Percentiles rank a stretch among this genome's conserved stretches.
phyloP scores from a whole-genome alignment of 2,797 vertebrate genomes.

The Centroberyx gerrardi region DNA sequence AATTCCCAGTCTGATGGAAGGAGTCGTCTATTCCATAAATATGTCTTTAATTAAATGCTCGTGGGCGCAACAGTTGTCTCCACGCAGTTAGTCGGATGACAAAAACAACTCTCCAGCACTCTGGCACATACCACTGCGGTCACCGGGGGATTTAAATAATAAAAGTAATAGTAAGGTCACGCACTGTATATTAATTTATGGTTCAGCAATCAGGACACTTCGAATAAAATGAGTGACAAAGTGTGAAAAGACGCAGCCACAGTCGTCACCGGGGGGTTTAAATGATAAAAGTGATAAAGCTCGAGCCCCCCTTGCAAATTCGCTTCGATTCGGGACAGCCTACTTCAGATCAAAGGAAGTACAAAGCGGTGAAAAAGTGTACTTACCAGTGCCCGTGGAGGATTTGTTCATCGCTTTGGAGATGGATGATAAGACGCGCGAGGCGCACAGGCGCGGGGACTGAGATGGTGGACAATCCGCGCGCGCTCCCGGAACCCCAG shows the following conservation, averaged over 20 bases:
- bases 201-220: neutral
- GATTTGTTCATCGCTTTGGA: slow-evolving; percentile 55
- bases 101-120: slow-evolving; percentile 13
- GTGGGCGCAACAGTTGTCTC: slow-evolving; percentile 56
- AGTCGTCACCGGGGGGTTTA: neutral
- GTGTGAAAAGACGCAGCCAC: neutral
- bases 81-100: slow-evolving; percentile 41
- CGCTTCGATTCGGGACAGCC: no score
- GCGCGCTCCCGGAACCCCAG: slow-evolving; percentile 80
- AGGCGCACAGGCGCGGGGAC: slow-evolving; percentile 51
- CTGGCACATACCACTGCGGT: neutral
- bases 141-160: neutral
- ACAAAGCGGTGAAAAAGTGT: slow-evolving; percentile 3
- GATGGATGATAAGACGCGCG: slow-evolving; percentile 66
- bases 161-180: neutral
- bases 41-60: slow-evolving; percentile 49
- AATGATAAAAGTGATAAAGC: neutral
- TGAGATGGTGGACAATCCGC: slow-evolving; percentile 85
- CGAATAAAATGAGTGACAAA: neutral
- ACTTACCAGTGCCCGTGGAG: slow-evolving; percentile 74
- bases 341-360: slow-evolving; percentile 6
- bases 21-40: slow-evolving; percentile 32
- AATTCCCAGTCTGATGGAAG: slow-evolving; percentile 33
- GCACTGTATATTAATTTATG: neutral
- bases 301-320: neutral